Evolutionary conservation across 1,140 invertebrate genomes (phyloP).

Genomic region (Trypoxylus dichotomus): DNA sequence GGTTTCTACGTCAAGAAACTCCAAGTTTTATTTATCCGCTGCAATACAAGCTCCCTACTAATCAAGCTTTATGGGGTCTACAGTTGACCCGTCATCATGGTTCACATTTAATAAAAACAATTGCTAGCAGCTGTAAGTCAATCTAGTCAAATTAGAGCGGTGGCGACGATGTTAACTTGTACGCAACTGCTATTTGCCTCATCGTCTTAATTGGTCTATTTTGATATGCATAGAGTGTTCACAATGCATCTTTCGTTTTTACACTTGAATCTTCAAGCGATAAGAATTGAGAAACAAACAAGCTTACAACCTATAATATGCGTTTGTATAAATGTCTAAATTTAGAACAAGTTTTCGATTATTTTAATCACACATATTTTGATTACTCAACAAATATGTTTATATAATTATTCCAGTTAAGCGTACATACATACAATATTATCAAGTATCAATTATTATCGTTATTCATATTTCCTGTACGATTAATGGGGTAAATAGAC

Average conservation of each 20-base stretch:
- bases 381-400: no score
- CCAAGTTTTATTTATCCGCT: slow-evolving; percentile 9
- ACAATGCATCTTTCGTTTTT: not conserved
- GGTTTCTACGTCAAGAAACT: slow-evolving; percentile 12
- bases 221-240: slow-evolving; percentile 11
- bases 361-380: no score
- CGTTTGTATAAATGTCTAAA: no score
- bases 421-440: no score
- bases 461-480: no score
- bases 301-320: not conserved
- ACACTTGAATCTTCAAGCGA: not conserved
- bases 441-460: no score
- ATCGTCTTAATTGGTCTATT: slow-evolving; percentile 23
- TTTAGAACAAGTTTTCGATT: no score
- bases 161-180: slow-evolving; percentile 9
- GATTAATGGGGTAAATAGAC: no score
- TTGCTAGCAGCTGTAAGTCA: slow-evolving; percentile 20
- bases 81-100: slow-evolving; percentile 20
- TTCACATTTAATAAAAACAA: slow-evolving; percentile 24
- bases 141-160: slow-evolving; percentile 23
- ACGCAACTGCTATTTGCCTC: slow-evolving; percentile 18
- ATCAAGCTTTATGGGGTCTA: slow-evolving; percentile 23
- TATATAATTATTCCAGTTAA: no score
- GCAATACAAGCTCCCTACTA: not conserved
- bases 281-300: not conserved